Percentiles rank a stretch among this genome's conserved stretches.
Evolutionary conservation across 2,113 vertebrate genomes (phyloP).

Genomic region (Prinia subflava): DNA sequence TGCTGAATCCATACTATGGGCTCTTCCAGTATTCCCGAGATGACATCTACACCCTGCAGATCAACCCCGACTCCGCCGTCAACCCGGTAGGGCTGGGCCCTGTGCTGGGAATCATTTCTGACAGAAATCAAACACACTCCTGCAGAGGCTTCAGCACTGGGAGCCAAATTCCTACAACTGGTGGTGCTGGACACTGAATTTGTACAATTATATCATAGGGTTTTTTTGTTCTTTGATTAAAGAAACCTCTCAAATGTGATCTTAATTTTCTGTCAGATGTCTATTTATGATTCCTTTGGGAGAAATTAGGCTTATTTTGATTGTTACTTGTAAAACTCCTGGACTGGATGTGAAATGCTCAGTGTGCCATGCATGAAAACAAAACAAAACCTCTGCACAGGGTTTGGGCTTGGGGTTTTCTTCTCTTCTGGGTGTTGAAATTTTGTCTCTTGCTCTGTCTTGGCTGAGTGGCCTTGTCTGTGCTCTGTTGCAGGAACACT

Average conservation of each 20-base stretch:
- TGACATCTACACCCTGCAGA: slow-evolving; percentile 97
- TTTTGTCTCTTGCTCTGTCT: background rate
- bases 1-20: slow-evolving; percentile 99
- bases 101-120: background rate
- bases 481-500: slow-evolving; percentile 84
- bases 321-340: background rate
- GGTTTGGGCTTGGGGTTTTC: background rate
- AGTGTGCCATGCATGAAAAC: background rate
- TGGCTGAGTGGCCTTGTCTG: background rate
- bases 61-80: slow-evolving; percentile 97
- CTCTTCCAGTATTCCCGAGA: slow-evolving; percentile 98
- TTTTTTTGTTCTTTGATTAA: background rate
- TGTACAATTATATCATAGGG: background rate
- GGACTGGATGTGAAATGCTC: background rate
- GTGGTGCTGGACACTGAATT: background rate
- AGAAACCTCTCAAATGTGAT: background rate
- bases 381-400: background rate
- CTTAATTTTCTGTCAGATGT: background rate
- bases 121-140: background rate
- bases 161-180: background rate
- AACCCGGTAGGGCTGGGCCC: slow-evolving; percentile 84
- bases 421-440: background rate
- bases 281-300: background rate
- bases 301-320: background rate
- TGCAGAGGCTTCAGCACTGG: background rate